Base-by-base conservation (phyloP, 2,888 invertebrate species). In the Apamea anceps region DNA sequence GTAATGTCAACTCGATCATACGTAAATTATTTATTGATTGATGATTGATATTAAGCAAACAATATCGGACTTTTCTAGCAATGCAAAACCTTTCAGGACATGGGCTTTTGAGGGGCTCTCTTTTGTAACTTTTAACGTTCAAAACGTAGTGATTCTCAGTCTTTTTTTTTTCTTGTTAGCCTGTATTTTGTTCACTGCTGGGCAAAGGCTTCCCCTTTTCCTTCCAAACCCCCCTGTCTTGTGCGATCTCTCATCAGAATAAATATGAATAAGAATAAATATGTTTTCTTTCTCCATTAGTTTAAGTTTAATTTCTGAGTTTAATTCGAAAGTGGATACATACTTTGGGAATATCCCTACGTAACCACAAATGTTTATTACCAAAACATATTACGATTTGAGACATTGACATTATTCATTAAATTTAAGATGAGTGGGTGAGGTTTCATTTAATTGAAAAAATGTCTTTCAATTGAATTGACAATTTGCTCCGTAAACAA, bases 81-180 rank as follows among this genome's bases (percentile, higher is more conserved):
- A 37, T 37, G 25, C 3, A 54, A 54, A 2, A 10, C 18, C 3
- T 3, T 15, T 71, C 32, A 32, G 5, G 3, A 54, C 10, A 1
- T 2, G 1, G 32, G 0, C 8, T 51, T 48, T 48, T 8, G 1
- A 8, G 5, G 13, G 7, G 21, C 0, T 15, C 8, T 10, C 8
- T 71, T 25, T 15, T 51, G 8, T 71, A 25, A 8, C 8, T 8
- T 28, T 51, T 5, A 25, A 5, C 21, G 2, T 32, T 25, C 8
- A 71, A 54, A 71, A 25, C 25, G 32, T 71, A 4, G 5, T 10
- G 7, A 25, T 25, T 54, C 28, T 32, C 25, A 25, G 15, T 54
- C 25, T 37, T 37, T 37, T 37, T 37, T 37, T 37, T 37, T 2
- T 37, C 5, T 37, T 37, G 37, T 37, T 37, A 5, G 37, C 6